These are phyloP conservation scores for Sciurus carolinensis DNA, from an alignment of 2,797 vertebrate species.

Conservation along the genomic window DNA sequence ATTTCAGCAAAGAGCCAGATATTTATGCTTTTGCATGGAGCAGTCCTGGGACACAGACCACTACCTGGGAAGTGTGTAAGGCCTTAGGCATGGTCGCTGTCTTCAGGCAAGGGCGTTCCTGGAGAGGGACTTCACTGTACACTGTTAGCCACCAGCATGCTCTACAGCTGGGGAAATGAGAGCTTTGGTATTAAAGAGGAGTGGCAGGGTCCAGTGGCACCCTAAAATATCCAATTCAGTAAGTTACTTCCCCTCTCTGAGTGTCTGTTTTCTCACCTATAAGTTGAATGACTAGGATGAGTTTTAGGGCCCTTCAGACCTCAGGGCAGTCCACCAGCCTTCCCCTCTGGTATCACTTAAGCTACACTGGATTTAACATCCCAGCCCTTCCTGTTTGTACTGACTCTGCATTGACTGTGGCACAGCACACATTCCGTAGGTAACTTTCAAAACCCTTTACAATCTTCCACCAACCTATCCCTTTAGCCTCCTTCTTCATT, in stretches of 20 bases:
- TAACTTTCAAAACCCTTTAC: neutral
- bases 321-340: neutral
- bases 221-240: neutral
- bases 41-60: neutral
- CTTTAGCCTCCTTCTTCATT: neutral
- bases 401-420: neutral
- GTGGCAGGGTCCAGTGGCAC: neutral
- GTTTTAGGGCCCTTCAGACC: neutral
- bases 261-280: slow-evolving; percentile 13
- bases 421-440: neutral
- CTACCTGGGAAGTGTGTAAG: neutral
- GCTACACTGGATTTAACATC: neutral
- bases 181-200: neutral
- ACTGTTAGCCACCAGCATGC: neutral
- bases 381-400: neutral
- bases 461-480: neutral
- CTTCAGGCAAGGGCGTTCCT: neutral
- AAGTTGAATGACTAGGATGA: neutral
- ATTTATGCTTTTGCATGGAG: neutral
- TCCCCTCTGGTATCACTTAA: neutral
- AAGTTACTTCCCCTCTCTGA: neutral
- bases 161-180: neutral
- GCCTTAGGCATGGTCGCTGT: neutral
- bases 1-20: neutral
- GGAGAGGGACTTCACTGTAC: neutral